phyloP scores from a whole-genome alignment of 2,888 invertebrate genomes.

The Stenchaetothrips biformis region DNA sequence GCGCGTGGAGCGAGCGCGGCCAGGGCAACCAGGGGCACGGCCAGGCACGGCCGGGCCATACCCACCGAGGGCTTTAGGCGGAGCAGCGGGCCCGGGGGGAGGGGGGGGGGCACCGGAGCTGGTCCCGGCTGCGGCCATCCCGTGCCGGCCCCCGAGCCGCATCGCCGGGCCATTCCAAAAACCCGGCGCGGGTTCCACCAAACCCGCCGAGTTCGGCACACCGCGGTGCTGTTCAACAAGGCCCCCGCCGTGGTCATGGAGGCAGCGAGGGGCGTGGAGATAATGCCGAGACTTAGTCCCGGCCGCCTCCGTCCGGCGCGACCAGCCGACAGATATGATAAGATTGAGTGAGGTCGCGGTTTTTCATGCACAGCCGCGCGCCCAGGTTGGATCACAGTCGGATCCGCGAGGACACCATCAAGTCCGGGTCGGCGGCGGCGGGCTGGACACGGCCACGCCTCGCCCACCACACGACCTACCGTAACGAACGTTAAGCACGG shows the following conservation, averaged over 20 bases:
- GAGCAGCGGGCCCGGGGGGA: too few species aligned
- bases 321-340: not conserved
- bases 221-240: not conserved
- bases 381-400: not conserved
- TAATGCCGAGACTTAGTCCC: not conserved
- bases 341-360: slow-evolving; percentile 1
- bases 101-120: too few species aligned
- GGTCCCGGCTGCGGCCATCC: too few species aligned
- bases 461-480: not conserved
- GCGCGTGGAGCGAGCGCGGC: too few species aligned
- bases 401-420: not conserved
- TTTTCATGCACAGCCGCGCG: not conserved
- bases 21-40: not conserved
- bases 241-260: not conserved
- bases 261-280: not conserved
- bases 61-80: too few species aligned
- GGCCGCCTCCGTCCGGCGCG: too few species aligned
- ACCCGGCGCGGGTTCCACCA: not conserved
- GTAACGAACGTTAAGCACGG: not conserved
- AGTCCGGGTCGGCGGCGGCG: not conserved
- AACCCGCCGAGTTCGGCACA: not conserved
- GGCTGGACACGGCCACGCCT: not conserved
- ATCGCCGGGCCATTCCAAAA: not conserved
- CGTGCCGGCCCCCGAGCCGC: not conserved
- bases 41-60: not conserved